Evolutionary conservation across 2,888 invertebrate genomes (phyloP).

Genomic region (Yponomeuta cagnagella): DNA sequence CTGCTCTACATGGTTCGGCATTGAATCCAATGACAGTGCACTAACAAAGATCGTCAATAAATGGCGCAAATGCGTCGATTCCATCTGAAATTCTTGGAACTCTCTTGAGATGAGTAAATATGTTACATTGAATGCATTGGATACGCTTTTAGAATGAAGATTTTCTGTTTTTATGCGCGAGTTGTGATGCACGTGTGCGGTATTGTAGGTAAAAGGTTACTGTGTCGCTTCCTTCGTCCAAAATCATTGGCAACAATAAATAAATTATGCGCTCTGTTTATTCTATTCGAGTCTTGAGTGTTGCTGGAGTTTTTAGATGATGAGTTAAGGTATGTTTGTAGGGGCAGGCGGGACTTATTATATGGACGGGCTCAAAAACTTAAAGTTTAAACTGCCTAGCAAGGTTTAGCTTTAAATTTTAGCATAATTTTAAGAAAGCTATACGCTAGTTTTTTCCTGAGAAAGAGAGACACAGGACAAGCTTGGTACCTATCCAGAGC

Average conservation of each 20-base stretch:
- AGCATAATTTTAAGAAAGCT: no score
- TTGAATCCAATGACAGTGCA: slow-evolving; percentile 1
- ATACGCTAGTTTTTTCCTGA: no score
- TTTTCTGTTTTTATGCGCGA: slow-evolving; percentile 31
- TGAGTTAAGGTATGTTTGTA: neutral
- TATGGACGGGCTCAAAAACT: no score
- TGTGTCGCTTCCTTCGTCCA: slow-evolving; percentile 21
- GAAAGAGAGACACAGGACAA: no score
- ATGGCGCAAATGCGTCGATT: slow-evolving; percentile 26
- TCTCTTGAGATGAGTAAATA: slow-evolving; percentile 46
- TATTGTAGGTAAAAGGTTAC: slow-evolving; percentile 28
- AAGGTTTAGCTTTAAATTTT: no score
- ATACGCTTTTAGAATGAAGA: slow-evolving; percentile 30
- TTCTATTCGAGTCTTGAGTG: slow-evolving; percentile 29
- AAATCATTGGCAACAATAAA: slow-evolving; percentile 30
- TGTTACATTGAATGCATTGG: slow-evolving; percentile 40
- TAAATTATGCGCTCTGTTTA: slow-evolving; percentile 55
- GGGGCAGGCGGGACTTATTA: neutral
- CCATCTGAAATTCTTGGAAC: slow-evolving; percentile 34
- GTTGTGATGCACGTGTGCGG: slow-evolving; percentile 53
- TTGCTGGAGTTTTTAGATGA: slow-evolving; percentile 14
- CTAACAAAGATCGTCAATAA: slow-evolving; percentile 11
- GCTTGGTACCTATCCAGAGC: no score
- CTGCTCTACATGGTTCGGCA: neutral
- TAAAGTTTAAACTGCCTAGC: no score